Base-by-base conservation (phyloP, 1,140 invertebrate species). In the Lepidurus arcticus region DNA sequence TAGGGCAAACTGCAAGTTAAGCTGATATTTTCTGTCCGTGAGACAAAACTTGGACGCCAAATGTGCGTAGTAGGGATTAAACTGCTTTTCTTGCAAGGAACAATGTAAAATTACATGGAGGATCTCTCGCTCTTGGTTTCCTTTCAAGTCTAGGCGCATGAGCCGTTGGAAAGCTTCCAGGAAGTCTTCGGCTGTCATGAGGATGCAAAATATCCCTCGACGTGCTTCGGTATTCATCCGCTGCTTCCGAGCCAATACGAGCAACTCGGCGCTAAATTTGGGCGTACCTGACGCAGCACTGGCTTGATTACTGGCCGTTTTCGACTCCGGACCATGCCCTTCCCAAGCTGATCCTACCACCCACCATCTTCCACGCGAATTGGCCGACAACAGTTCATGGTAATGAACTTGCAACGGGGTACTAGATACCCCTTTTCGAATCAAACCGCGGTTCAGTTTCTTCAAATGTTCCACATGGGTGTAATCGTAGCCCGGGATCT, bases 301-400 rank as follows among this genome's bases (percentile, higher is more conserved):
- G 82, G 82, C 44, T 80, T 82, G 42, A 78, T 80, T 81, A 44
- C 82, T 83, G 8, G 83, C 84, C 80, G 86, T 87, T 77, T 86
- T 86, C 65, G 53, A 7, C 7, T 83, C 82, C 1, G 83, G 81
- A 13, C 83, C 82, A 78, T 87, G 86, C 0, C 94, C 93, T 47
- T 90, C 88, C 96, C 96, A 98, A 0, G 96, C 96, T 0, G 96
- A 98, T 1, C 97, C 97, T 7, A 98, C 92, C 75, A 98, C 89
- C 97, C 97, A 99, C 97, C 97, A 99, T 83, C 94, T 92, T 0
- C 96, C 97, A 81, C 90, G 87, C 84, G 93, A 89, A 79, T 95
- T 91, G 13, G 91, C 95, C 90, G 92, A 90, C 78, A 97, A 83
- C 74, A 98, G 86, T 86, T 98, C 97, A 65, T 93, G 89, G 74